A percentile compares a stretch with the other conserved stretches of the same genome.
Conservation (phyloP, 2,113 vertebrate genomes). For the Procapra przewalskii region DNA sequence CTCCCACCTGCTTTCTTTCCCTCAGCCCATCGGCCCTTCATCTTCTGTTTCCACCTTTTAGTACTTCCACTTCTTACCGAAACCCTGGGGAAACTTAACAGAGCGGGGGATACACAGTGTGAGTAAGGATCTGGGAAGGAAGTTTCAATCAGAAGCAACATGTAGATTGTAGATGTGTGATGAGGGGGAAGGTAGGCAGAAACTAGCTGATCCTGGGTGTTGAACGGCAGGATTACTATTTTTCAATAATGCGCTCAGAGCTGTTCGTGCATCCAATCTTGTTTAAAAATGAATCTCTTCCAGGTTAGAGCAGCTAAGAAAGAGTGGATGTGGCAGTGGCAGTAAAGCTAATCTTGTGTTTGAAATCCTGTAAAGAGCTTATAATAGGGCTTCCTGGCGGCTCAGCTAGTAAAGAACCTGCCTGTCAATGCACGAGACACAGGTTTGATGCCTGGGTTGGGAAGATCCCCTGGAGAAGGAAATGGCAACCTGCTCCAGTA, state of each 20-base stretch:
- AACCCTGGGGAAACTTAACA: background rate
- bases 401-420: background rate
- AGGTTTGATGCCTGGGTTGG: background rate
- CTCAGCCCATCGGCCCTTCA: rapidly evolving
- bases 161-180: background rate
- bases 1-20: background rate
- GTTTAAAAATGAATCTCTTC: conserved; percentile 9
- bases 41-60: background rate
- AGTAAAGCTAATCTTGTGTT: background rate
- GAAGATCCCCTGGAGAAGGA: background rate
- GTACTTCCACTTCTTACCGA: background rate
- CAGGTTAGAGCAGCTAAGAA: background rate
- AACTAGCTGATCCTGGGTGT: background rate
- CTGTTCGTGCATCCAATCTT: background rate
- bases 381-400: background rate
- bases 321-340: background rate
- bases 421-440: background rate
- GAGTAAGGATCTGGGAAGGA: background rate
- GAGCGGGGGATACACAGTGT: rapidly evolving
- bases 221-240: background rate
- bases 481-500: background rate
- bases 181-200: background rate
- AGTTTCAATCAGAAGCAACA: background rate
- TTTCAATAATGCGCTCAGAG: background rate
- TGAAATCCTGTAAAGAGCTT: background rate